Base-by-base conservation (phyloP, 2,113 vertebrate genomes). In the Prunella fulvescens region DNA sequence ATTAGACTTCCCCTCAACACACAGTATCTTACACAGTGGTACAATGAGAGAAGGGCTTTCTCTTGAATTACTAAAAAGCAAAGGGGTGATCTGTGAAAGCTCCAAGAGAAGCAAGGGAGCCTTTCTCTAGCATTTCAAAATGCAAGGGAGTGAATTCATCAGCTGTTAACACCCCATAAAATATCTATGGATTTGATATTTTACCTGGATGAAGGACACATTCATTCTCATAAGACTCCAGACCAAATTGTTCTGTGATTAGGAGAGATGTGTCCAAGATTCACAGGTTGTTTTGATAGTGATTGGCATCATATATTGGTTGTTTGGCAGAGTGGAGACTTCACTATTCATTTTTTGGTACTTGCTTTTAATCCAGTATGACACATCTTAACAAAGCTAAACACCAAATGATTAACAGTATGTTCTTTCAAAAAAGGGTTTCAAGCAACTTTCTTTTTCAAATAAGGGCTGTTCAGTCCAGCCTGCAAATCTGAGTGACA, bases 361-460 rank as follows among this genome's bases (percentile, higher is more conserved):
- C 37, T 95, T 96, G 71, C 16, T 84, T 97, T 96, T 97, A 96
- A 97, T 97, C 23, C 61, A 74, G 69, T 78, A 77, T 95, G 97
- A 97, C 95, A 96, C 29, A 73, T 26, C 16, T 91, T 91, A 95
- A 95, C 79, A 95, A 78, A 93, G 90, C 37, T 90, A 94, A 94
- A 84, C 22, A 80, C 25, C 45, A 79, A 76, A 91, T 77, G 50
- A 88, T 79, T 47, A 91, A 72, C 26, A 81, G 47, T 33, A 53
- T 86, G 15, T 60, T 91, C 31, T 77, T 92, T 90, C 50, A 88
- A 81, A 96, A 83, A 69, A 83, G 77, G 8, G 7, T 83, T 95
- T 84, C 28, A 69, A 72, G 48, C 9, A 66, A 73, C 23, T 89
- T 91, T 23, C 13, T 72, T 87, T 93, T 87, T 76, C 31, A 44